A percentile compares a stretch with the other conserved stretches of the same genome.
Evolutionary conservation across 2,797 vertebrate species (phyloP).

Genomic region (Odontamblyopus rebecca): DNA sequence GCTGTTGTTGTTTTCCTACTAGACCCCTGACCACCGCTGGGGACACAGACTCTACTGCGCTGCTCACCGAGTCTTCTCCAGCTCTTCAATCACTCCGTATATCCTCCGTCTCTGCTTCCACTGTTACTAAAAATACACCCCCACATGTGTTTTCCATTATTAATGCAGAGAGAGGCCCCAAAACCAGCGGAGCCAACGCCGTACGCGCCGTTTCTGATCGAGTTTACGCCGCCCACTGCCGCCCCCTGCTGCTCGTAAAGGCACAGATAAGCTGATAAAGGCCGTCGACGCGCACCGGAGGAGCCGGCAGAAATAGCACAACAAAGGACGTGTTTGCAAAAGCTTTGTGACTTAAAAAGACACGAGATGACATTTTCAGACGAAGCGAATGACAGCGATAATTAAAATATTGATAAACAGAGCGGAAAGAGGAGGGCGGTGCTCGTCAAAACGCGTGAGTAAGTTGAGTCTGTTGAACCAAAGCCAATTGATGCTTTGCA

Average conservation of each 20-base stretch:
- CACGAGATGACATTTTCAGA: background rate
- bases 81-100: conserved; percentile 55
- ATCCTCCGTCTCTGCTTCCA: conserved; percentile 43
- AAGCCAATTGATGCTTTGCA: too few relatives aligned
- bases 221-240: conserved; percentile 23
- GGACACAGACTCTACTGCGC: too few relatives aligned
- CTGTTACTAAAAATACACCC: conserved; percentile 75
- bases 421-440: background rate
- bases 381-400: background rate
- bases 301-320: conserved; percentile 17
- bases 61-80: background rate
- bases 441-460: conserved; percentile 29
- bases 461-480: background rate
- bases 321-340: conserved; percentile 48
- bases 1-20: too few relatives aligned
- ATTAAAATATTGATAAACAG: conserved; percentile 17
- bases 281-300: conserved; percentile 39
- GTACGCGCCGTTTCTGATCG: conserved; percentile 37
- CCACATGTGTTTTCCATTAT: conserved; percentile 82
- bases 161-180: conserved; percentile 71
- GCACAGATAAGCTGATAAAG: conserved; percentile 28
- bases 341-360: conserved; percentile 22
- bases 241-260: conserved; percentile 61
- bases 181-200: conserved; percentile 46
- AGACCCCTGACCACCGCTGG: too few relatives aligned